Base-by-base conservation (phyloP, 2,888 invertebrate genomes). In the Apocheima hispidaria region DNA sequence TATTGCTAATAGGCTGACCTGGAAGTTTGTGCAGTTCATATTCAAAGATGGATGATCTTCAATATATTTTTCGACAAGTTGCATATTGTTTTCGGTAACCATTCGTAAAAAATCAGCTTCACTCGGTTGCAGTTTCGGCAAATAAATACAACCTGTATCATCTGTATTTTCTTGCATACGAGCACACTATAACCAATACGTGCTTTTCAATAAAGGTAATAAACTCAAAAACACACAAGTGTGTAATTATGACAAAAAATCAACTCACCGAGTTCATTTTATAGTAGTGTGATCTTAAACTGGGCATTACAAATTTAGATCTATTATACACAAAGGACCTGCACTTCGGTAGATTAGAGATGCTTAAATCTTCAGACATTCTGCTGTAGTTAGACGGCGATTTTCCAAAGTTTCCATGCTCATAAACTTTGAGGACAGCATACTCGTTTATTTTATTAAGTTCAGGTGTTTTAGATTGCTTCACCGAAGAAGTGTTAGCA, bases 21-120 rank as follows among this genome's bases (percentile, higher is more conserved):
- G 94, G 77, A 92, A 94, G 74, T 94, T 93, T 10, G 90, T 86
- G 75, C 93, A 94, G 74, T 95, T 95, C 52, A 94, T 82, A 71
- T 95, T 94, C 67, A 95, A 86, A 9, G 83, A 78, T 1, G 83
- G 76, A 72, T 93, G 84, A 1, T 80, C 74, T 20, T 84, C 75
- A 1, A 95, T 73, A 75, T 93, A 93, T 38, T 83, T 77, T 69
- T 83, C 78, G 0, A 93, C 93, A 0, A 82, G 85, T 1, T 77
- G 60, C 0, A 94, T 86, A 68, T 93, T 87, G 65, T 93, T 92
- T 7, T 79, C 74, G 0, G 75, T 70, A 2, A 95, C 94, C 18
- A 94, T 69, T 63, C 92, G 88, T 68, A 94, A 92, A 73, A 94
- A 94, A 21, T 84, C 79, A 53, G 87, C 89, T 76, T 95, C 94